Evolutionary conservation across 2,797 vertebrate species (phyloP), one percentile per base, ranked within the genome.

Genomic region (Acanthurus leucopareius): DNA sequence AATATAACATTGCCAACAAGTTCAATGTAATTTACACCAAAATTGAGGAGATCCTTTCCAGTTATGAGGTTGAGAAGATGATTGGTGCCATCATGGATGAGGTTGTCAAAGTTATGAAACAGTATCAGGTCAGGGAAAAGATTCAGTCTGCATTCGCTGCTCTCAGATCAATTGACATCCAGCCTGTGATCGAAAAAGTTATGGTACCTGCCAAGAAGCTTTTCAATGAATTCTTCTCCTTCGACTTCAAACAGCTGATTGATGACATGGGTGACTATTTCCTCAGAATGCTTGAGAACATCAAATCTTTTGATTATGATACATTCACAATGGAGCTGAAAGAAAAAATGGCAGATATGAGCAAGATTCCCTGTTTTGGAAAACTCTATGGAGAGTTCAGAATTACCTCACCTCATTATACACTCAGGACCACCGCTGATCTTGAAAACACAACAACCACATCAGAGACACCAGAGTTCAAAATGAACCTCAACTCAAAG

Each of bases 301-400:
- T 98, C 59, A 95, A 78, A 69, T 93, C 95, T 62, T 96, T 97
- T 88, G 94, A 98, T 90, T 98, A 97, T 86, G 93, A 97, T 57
- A 89, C 91, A 58, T 95, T 97, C 89, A 89, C 96, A 44, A 88
- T 91, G 83, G 88, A 96, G 73, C 75, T 94, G 86, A 97, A 96
- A 72, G 90, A 93, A 1, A 96, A 93, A 91, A 87, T 97, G 47
- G 85, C 2, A 74, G 95, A 96, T 56, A 59, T 96, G 59, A 96
- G 92, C 61, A 94, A 84, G 74, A 67, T 97, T 25, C 97, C 97
- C 75, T 95, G 96, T 63, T 97, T 99, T 90, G 98, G 98, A 82
- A 98, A 97, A 84, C 89, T 99, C 42, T 93, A 94, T 17, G 91
- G 97, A 62, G 80, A 95, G 87, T 96, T 98, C 86, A 96, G 75